Evolutionary conservation across 2,113 vertebrate genomes (phyloP).

Genomic region (Sinocyclocheilus maitianheensis): DNA sequence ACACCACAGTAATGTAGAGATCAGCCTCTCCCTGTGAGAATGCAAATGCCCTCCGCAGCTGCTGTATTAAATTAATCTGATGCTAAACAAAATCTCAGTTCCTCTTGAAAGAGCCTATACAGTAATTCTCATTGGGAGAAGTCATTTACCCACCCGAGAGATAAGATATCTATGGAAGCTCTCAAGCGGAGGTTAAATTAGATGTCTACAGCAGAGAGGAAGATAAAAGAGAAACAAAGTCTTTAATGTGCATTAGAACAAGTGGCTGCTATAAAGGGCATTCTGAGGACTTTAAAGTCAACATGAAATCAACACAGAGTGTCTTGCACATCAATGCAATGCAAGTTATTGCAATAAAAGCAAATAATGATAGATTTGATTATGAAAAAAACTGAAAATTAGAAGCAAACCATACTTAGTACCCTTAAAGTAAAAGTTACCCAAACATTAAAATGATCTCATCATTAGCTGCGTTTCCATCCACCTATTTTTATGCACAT

Average conservation of each 20-base stretch:
- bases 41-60: conserved; percentile 42
- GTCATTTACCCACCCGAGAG: conserved; percentile 11
- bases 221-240: conserved; percentile 21
- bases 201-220: conserved; percentile 27
- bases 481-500: too few relatives aligned
- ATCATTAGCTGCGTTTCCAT: too few relatives aligned
- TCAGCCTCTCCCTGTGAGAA: conserved; percentile 19
- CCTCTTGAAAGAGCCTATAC: neutral
- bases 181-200: conserved; percentile 17
- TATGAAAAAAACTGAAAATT: neutral
- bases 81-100: conserved; percentile 32
- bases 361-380: neutral
- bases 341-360: neutral
- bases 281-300: neutral
- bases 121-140: conserved; percentile 12
- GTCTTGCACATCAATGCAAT: neutral
- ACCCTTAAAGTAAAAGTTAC: neutral
- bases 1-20: conserved; percentile 46
- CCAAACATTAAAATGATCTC: neutral
- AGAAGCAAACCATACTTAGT: neutral
- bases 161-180: conserved; percentile 34
- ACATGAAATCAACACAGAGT: neutral
- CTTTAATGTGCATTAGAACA: conserved; percentile 14
- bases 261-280: neutral
- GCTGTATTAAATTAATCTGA: conserved; percentile 9